Base-by-base conservation (phyloP, 2,888 invertebrate species). In the Ctenicera cuprea region DNA sequence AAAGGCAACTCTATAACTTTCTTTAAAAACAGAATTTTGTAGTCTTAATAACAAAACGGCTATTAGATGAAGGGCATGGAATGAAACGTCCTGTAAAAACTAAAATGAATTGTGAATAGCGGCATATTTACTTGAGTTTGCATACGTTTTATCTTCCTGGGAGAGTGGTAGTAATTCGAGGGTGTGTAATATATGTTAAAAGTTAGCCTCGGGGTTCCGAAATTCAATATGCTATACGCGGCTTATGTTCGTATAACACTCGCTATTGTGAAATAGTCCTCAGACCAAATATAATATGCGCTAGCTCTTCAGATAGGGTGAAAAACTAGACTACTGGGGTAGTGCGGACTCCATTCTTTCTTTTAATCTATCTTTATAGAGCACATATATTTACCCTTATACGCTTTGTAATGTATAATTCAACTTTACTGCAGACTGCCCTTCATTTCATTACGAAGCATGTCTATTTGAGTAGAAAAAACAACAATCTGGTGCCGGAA, bases 351-450 rank as follows among this genome's bases (percentile, higher is more conserved):
- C n/a, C 57, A 57, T 30, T 30, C 33, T 9, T 61, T 20, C 61
- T 41, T 61, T 61, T 61, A 61, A 61, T 61, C 61, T 61, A 41
- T 41, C 30, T 61, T 61, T 61, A 41, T 61, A 38, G 20, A 20
- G 20, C 41, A 61, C 18, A 61, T 61, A 38, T 61, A 61, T 61
- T 61, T 61, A 57, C 61, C 61, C 61, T 41, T 38, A 18, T 20
- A 38, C 20, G 38, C 20, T 37, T 61, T 61, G 16, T 9, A 18
- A 41, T 61, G 41, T 18, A 30, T 61, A 41, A 61, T 41, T 61
- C 22, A 61, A 41, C 30, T 38, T 57, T 22, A 30, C 38, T 38
- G 41, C 41, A 12, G 20, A 33, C 41, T 16, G 57, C 20, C 20
- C 14, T 18, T 9, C 61, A 30, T 61, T 38, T 38, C 38, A 61